Base-by-base conservation (phyloP, 30 jellyfish, hydroid and myxozoan genomes). In the Chrysaora quinquecirrha region DNA sequence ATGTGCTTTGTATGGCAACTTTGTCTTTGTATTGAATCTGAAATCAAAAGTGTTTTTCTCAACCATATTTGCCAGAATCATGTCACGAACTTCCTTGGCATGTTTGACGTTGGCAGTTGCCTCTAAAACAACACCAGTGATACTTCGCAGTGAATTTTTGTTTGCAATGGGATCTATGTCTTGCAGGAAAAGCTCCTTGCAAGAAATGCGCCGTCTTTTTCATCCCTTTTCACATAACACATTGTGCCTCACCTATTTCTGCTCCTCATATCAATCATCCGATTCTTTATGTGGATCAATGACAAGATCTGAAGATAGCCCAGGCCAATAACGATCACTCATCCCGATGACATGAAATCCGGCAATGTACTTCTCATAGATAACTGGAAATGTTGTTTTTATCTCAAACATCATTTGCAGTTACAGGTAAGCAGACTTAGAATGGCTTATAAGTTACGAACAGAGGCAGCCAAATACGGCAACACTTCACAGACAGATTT, bases 221-320 rank as follows among this genome's bases (percentile, higher is more conserved):
- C 29, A 50, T 74, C 86, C 27, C 70, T 43, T 50, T 22, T 19
- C 32, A 71, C 30, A 71, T 25, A 29, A 28, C 27, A 11, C 83
- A 10, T 46, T 71, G 83, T 9, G 21, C 38, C 23, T 71, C 83
- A 19, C 27, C 24, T 78, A 71, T 71, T 32, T 78, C 83, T 32
- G 72, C 34, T 71, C 75, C 83, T 34, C 34, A 11, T 10, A 77
- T 71, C 83, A 71, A 46, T 30, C 83, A 78, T 27, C 83, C 61
- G 10, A 64, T 66, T n/a, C 67, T 12, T 21, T 66, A 10, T 3
- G 27, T 18, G 29, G 86, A 56, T 74, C 86, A 21, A 50, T 74
- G 21, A 74, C 70, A 49, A 74, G 83, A 35, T 71, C 83, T 30
- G 83, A 32, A 16, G 78, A 71, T n/a, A 71, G 83, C 29, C 83